Evolutionary conservation across 2,797 vertebrate species (phyloP).

Genomic region (Chromobotia macracanthus): DNA sequence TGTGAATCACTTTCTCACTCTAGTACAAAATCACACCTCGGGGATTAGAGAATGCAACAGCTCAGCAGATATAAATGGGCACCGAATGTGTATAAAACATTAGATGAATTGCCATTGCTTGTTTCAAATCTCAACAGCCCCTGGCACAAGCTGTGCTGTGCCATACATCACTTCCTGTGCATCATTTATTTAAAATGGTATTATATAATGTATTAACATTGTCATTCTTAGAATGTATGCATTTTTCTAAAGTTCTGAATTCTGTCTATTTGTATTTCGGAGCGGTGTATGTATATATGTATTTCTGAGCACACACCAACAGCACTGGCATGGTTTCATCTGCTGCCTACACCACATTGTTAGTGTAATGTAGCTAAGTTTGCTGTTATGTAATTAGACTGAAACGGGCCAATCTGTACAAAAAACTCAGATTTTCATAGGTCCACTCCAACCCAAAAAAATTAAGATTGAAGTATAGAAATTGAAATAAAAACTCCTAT

Average conservation of each 20-base stretch:
- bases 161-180: conserved; percentile 9
- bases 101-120: conserved; percentile 40
- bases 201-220: not conserved
- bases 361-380: not conserved
- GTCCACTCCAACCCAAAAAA: not conserved
- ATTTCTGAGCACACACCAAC: not conserved
- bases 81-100: conserved; percentile 34
- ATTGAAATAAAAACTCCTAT: too few species aligned
- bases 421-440: not conserved
- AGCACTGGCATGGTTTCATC: not conserved
- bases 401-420: not conserved
- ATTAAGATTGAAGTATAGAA: too few species aligned
- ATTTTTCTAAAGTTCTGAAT: not conserved
- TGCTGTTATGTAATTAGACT: not conserved
- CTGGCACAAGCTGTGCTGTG: not conserved
- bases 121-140: conserved; percentile 35
- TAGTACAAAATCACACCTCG: conserved; percentile 31
- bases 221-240: not conserved
- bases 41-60: conserved; percentile 42
- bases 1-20: conserved; percentile 45
- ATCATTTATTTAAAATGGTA: conserved; percentile 20
- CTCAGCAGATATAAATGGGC: conserved; percentile 50
- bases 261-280: not conserved
- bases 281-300: not conserved
- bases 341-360: not conserved